Evolutionary conservation across 2,888 invertebrate genomes (phyloP), one percentile per base, ranked within the genome.

Genomic region (Silvanus unidentatus): DNA sequence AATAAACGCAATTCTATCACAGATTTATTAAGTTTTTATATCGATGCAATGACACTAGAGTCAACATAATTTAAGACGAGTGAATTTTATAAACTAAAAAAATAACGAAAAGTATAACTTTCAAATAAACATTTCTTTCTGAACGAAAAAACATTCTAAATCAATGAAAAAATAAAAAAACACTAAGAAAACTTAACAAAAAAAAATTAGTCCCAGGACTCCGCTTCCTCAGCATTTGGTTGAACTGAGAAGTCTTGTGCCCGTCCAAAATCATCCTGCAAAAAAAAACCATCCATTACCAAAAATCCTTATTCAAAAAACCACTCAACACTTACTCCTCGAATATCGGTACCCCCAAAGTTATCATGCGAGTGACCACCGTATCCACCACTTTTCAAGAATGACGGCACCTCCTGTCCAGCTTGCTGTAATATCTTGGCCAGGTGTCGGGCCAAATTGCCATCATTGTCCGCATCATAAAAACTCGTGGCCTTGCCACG

Each of bases 401-500:
- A 93, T 5, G 83, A 82, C 0, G 96, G 96, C 4, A 95, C 57
- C 0, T 77, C 65, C 66, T 95, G 93, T 0, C 79, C 78, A 0
- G 94, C 88, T 65, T 88, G 86, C 43, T 78, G 75, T 13, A 96
- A 72, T 40, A 91, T 87, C 60, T 80, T 82, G 0, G 85, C 78
- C 30, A 96, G 73, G 51, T 81, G 80, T 0, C 73, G 70, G 0
- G 80, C 79, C 1, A 94, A 55, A 0, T 73, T 71, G n/a, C 64
- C 48, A 63, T 94, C 90, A 66, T 74, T 1, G 69, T 61, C 64
- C 0, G 60, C 50, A 48, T 92, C 88, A 64, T 78, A 94, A 71
- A 96, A 88, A 0, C 92, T 91, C 0, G 92, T 84, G 0, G 96
- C 88, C 52, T 79, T 85, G 1, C 97, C 97, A 28, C 83, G 76